These are phyloP conservation scores for Oryzias celebensis DNA, from an alignment of 2,113 vertebrate species.

Conservation along the genomic window DNA sequence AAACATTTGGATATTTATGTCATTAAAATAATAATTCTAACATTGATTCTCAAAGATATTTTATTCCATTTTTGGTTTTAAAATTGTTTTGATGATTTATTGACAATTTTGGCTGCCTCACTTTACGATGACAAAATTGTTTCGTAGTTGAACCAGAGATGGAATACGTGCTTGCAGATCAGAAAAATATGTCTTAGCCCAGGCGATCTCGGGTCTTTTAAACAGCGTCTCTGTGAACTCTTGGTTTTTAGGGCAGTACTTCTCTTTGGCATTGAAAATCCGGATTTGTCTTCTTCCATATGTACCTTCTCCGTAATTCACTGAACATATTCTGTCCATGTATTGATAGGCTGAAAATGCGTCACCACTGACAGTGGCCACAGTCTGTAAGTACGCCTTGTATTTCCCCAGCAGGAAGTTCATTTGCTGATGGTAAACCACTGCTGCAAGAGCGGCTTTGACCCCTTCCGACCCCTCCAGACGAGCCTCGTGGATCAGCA, in stretches of 20 bases:
- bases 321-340: neutral
- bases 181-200: neutral
- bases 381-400: neutral
- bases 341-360: neutral
- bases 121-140: no score
- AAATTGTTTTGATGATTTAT: no score
- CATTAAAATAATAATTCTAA: no score
- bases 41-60: no score
- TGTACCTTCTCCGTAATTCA: neutral
- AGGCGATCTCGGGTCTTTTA: neutral
- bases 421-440: neutral
- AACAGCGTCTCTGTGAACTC: neutral
- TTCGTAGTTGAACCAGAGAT: neutral
- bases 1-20: no score
- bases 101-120: no score
- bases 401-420: neutral
- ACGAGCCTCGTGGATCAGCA: conserved; percentile 21
- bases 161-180: neutral
- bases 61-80: no score
- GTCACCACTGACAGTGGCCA: neutral
- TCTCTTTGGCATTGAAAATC: neutral
- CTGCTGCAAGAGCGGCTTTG: neutral
- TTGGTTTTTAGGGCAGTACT: neutral
- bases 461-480: neutral
- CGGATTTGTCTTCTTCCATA: neutral